Percentiles rank a stretch among this genome's conserved stretches.
phyloP scores from a whole-genome alignment of 2,113 vertebrate genomes.

The Sapayoa aenigma region DNA sequence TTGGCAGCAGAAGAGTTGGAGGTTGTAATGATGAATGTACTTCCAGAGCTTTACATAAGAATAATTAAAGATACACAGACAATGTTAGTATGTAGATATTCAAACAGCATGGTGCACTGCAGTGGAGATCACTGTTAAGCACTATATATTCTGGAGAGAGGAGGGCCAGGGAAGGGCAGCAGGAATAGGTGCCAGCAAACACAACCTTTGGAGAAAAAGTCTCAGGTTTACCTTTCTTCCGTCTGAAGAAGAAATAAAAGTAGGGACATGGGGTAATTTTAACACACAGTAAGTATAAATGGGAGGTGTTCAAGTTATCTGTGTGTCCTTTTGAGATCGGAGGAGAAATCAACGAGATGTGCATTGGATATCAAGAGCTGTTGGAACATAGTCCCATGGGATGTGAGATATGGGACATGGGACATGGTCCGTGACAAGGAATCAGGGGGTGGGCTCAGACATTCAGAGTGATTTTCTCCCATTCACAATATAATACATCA shows the following conservation, averaged over 20 bases:
- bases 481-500: not conserved
- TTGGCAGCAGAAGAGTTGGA: not conserved
- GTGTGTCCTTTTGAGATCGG: not conserved
- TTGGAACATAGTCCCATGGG: not conserved
- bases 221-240: not conserved
- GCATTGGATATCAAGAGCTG: not conserved
- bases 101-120: not conserved
- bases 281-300: accelerated
- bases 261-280: not conserved
- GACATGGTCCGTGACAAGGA: not conserved
- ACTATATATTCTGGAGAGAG: accelerated
- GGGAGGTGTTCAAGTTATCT: not conserved
- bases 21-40: not conserved
- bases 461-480: not conserved
- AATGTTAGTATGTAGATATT: not conserved
- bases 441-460: not conserved
- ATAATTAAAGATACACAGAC: not conserved
- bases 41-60: not conserved
- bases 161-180: not conserved
- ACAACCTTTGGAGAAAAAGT: accelerated
- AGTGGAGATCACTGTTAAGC: not conserved
- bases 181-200: not conserved
- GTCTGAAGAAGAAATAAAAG: not conserved
- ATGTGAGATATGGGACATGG: not conserved
- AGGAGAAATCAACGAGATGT: not conserved